phyloP scores from a whole-genome alignment of 2,113 vertebrate genomes.

The Daboia siamensis region DNA sequence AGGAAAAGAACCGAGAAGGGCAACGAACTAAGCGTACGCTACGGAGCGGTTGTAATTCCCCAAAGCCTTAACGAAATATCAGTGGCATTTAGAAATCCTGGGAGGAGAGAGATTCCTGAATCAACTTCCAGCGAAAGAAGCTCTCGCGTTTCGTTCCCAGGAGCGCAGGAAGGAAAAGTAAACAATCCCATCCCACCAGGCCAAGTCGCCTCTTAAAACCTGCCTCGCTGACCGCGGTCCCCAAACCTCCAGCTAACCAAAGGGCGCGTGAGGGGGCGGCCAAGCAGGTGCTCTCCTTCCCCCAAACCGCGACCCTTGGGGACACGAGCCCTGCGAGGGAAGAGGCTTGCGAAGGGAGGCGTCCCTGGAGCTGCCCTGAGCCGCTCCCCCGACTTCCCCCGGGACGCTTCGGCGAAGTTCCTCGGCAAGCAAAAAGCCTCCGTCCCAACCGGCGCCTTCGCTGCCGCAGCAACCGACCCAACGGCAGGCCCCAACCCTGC shows the following conservation, averaged over 20 bases:
- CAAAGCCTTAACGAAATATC: neutral
- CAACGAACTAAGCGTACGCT: neutral
- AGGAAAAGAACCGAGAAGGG: neutral
- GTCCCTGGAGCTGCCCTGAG: neutral
- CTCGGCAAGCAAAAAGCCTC: neutral
- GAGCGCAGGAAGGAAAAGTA: neutral
- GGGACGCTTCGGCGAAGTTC: accelerated
- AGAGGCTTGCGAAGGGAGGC: too few relatives aligned
- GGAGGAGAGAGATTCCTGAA: neutral
- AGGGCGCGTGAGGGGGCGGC: neutral
- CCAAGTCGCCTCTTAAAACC: neutral
- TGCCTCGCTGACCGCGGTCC: neutral
- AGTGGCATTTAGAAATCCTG: neutral
- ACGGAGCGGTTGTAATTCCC: neutral
- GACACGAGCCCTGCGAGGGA: neutral
- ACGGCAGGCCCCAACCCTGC: neutral
- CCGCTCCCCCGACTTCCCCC: neutral
- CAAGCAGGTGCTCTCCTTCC: conserved; percentile 5
- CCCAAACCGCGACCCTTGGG: neutral
- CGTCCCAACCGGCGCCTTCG: neutral
- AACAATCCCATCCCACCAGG: neutral
- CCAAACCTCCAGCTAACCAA: neutral
- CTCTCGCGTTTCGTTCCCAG: neutral
- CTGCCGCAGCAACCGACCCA: neutral
- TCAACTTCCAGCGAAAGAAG: neutral